Conservation (phyloP, 2,888 invertebrate species). For the Aelia acuminata region DNA sequence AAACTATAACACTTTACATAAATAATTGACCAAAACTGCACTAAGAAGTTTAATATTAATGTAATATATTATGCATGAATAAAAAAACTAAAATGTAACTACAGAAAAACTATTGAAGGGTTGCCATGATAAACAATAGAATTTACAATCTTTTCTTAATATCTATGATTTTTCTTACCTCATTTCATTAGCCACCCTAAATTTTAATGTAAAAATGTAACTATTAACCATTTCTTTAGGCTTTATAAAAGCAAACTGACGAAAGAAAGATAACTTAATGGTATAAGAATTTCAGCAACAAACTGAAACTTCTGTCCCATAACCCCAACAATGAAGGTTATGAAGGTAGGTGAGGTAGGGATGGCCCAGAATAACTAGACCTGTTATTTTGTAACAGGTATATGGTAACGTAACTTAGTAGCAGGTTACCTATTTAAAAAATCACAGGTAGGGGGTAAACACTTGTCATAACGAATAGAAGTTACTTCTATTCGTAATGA, state of each 20-base stretch:
- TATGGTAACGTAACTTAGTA: too few relatives aligned
- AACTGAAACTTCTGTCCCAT: conserved; percentile 35
- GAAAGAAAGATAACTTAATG: neutral
- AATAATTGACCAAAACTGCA: too few relatives aligned
- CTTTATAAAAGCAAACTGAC: neutral
- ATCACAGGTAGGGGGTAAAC: too few relatives aligned
- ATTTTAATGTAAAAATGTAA: neutral
- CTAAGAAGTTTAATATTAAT: neutral
- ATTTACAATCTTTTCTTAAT: neutral
- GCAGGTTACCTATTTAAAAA: too few relatives aligned
- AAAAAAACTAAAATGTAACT: neutral
- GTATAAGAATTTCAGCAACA: conserved; percentile 15
- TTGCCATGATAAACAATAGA: neutral
- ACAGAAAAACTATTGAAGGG: neutral
- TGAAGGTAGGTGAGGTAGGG: conserved; percentile 28
- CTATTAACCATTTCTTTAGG: conserved; percentile 7
- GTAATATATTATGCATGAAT: neutral
- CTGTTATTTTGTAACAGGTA: too few relatives aligned
- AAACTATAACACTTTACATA: too few relatives aligned
- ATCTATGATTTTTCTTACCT: conserved; percentile 11
- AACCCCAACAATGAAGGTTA: conserved; percentile 40
- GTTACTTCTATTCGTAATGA: too few relatives aligned
- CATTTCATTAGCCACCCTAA: neutral
- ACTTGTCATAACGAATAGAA: too few relatives aligned
- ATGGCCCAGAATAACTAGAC: too few relatives aligned